Evolutionary conservation across 2,888 invertebrate genomes (phyloP), one percentile per base, ranked within the genome.

Genomic region (Vandiemenella viatica): DNA sequence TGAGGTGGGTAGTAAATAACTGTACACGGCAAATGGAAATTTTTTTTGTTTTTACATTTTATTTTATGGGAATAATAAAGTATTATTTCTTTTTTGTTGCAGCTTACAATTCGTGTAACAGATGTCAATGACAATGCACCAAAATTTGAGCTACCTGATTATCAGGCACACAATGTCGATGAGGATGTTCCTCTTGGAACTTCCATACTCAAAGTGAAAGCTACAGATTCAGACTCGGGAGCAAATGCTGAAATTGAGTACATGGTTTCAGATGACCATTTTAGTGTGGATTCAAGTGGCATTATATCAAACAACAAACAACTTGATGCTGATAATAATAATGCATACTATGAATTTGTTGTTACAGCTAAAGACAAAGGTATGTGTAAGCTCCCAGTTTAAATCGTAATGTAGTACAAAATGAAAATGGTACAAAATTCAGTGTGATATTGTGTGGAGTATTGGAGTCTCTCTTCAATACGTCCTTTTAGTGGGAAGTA

Each of bases 51-150:
- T n/a, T n/a, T n/a, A n/a, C n/a, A n/a, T n/a, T n/a, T n/a, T n/a
- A n/a, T n/a, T n/a, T n/a, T n/a, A n/a, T n/a, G n/a, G n/a, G n/a
- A n/a, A n/a, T n/a, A n/a, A n/a, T n/a, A n/a, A n/a, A n/a, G n/a
- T n/a, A n/a, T n/a, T n/a, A n/a, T n/a, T n/a, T n/a, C n/a, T n/a
- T n/a, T n/a, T n/a, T n/a, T n/a, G 53, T 74, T 76, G 37, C 72
- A 91, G 90, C 67, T 92, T 43, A 92, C 90, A 3, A 91, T 93
- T 55, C 80, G 89, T 55, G 92, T 98, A 41, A 88, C 88, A 5
- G 97, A 97, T 66, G 89, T 93, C 38, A 98, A 98, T 65, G 97
- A 97, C 70, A 96, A 97, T 67, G 88, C 91, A 7, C 96, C 96
- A 0, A 89, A 91, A 67, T 95, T 91, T 62, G 93, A 95, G 68